Evolutionary conservation across 2,797 vertebrate species (phyloP), one percentile per base, ranked within the genome.

Genomic region (Rostrhamus sociabilis): DNA sequence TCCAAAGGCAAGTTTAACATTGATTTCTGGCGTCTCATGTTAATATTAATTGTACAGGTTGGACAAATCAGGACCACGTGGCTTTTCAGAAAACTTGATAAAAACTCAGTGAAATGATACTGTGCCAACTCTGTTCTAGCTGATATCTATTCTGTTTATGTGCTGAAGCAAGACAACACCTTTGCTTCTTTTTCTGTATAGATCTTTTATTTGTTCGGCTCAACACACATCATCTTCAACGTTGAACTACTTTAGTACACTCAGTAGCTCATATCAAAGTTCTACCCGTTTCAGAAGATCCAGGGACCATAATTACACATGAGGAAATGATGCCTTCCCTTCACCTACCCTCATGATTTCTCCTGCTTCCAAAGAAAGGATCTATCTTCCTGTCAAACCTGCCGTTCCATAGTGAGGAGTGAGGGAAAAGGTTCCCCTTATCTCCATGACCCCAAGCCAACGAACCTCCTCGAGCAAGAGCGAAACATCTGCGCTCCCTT

Each of bases 151-250:
- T 67, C 72, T 42, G 11, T 42, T 79, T 31, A 50, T 17, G 32
- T 76, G 43, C 38, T 66, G 50, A 66, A 85, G 38, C 59, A 88
- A 56, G n/a, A 36, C 27, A 87, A 12, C 12, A 59, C 20, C 66
- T 89, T 40, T 16, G 15, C 59, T 63, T 34, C 26, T 53, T 71
- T 58, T 32, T 55, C 9, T 55, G 5, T 10, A 18, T 1, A 5
- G 19, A 27, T 8, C 32, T 93, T 64, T 66, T 34, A 16, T 42
- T 73, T 83, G 25, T 56, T 80, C 71, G 72, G 40, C 60, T 88
- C 36, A 20, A 42, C n/a, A 20, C 1, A 0, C 5, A 8, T 16
- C 26, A 29, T 9, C 64, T 22, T 56, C 64, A 53, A 63, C 2
- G 3, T 0, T 36, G 15, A 85, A 53, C 60, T 60, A 53, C 18